These are phyloP conservation scores for Brachyopa scutellaris DNA, from an alignment of 2,888 invertebrate species.

Conservation along the genomic window DNA sequence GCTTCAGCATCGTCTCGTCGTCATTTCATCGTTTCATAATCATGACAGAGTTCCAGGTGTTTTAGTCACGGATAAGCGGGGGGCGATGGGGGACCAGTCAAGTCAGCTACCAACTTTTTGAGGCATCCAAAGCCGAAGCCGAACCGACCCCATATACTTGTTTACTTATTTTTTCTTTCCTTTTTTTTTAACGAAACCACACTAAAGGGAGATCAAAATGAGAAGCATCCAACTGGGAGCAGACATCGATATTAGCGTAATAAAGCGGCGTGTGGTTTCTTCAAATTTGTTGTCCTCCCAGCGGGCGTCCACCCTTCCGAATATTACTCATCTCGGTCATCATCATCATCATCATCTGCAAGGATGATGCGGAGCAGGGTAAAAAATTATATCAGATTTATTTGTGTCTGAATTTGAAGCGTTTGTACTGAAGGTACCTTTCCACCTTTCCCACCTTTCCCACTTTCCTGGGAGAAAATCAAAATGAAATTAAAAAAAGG, in stretches of 20 bases:
- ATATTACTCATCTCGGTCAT: conserved; percentile 71
- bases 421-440: background rate
- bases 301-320: conserved; percentile 71
- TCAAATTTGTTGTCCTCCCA: conserved; percentile 71
- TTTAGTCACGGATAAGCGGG: conserved; percentile 59
- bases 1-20: conserved; percentile 34
- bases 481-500: conserved; percentile 56
- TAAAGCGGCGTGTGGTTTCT: conserved; percentile 72
- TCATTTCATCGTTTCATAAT: conserved; percentile 72
- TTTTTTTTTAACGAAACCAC: conserved; percentile 37
- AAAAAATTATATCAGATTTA: conserved; percentile 71
- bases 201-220: conserved; percentile 48
- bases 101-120: conserved; percentile 40
- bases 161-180: too few relatives aligned
- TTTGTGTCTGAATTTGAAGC: conserved; percentile 51
- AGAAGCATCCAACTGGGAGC: conserved; percentile 58
- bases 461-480: conserved; percentile 41
- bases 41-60: conserved; percentile 73
- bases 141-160: conserved; percentile 44
- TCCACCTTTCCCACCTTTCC: background rate
- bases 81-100: conserved; percentile 39
- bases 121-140: conserved; percentile 50
- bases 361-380: conserved; percentile 38
- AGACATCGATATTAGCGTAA: conserved; percentile 72
- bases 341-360: conserved; percentile 55